phyloP scores from a whole-genome alignment of 1,140 invertebrate species.

The Phymastichus coffea region DNA sequence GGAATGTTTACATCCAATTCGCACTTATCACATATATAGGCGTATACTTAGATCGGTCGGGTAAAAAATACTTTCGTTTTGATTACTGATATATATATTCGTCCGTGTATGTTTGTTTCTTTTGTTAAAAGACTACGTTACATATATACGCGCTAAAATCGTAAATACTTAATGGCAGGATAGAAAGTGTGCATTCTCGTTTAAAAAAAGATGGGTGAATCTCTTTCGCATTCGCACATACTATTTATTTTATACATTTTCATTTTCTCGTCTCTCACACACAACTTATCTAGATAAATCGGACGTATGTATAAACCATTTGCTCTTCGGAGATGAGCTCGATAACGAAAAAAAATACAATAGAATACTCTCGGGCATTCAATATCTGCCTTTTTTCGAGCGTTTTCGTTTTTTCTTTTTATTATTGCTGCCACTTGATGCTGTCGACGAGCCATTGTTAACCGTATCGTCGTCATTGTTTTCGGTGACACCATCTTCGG shows the following conservation, averaged over 20 bases:
- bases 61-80: conserved; percentile 28
- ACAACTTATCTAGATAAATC: conserved; percentile 14
- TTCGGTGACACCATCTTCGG: neutral
- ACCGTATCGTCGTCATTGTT: conserved; percentile 3
- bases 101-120: conserved; percentile 1
- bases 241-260: neutral
- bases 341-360: conserved; percentile 12
- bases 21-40: conserved; percentile 28
- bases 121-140: conserved; percentile 9
- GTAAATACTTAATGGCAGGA: conserved; percentile 26
- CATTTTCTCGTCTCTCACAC: neutral
- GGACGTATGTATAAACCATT: conserved; percentile 25
- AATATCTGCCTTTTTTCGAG: conserved; percentile 51
- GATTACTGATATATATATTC: conserved; percentile 4
- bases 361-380: conserved; percentile 23
- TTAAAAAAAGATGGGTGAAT: neutral
- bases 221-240: neutral
- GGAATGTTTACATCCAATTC: conserved; percentile 29
- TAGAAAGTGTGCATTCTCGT: conserved; percentile 18
- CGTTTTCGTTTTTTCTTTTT: conserved; percentile 56
- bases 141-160: conserved; percentile 13
- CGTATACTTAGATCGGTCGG: conserved; percentile 16
- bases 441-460: conserved; percentile 44
- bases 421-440: conserved; percentile 12
- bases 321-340: neutral